Conservation (phyloP, 64 coral and sea anemone genomes). For the Stylophora pistillata region DNA sequence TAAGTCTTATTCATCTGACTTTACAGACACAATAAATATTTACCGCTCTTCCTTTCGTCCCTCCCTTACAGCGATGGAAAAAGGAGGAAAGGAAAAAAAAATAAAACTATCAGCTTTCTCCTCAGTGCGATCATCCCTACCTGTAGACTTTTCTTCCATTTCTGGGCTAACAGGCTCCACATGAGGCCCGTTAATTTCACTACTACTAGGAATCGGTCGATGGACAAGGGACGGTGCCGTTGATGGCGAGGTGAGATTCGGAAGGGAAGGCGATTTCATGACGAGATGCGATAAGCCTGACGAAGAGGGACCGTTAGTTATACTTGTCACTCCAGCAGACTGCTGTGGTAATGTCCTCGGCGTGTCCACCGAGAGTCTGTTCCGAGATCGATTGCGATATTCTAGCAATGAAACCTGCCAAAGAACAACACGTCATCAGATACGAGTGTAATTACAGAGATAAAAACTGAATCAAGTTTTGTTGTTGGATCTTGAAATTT, state of each 20-base stretch:
- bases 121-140: neutral
- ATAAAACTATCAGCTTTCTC: too few relatives aligned
- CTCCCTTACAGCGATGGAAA: too few relatives aligned
- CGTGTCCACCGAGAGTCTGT: slow-evolving; percentile 69
- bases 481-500: neutral
- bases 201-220: slow-evolving; percentile 18
- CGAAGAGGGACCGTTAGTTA: neutral
- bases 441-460: too few relatives aligned
- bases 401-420: slow-evolving; percentile 80
- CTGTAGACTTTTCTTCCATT: slow-evolving; percentile 40
- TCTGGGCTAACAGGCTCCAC: slow-evolving; percentile 94
- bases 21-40: too few relatives aligned
- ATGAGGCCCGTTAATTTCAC: slow-evolving; percentile 58
- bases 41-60: too few relatives aligned
- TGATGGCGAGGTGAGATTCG: slow-evolving; percentile 35
- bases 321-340: neutral
- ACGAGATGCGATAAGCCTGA: slow-evolving; percentile 29
- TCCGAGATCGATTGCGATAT: slow-evolving; percentile 85
- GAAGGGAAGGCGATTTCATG: slow-evolving; percentile 34
- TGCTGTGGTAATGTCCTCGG: neutral
- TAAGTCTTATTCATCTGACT: too few relatives aligned
- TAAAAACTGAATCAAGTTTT: neutral
- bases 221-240: neutral
- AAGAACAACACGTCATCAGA: neutral
- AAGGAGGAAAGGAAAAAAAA: too few relatives aligned